Evolutionary conservation across 2,888 invertebrate species (phyloP), one percentile per base, ranked within the genome.

Genomic region (Lapara coniferarum): DNA sequence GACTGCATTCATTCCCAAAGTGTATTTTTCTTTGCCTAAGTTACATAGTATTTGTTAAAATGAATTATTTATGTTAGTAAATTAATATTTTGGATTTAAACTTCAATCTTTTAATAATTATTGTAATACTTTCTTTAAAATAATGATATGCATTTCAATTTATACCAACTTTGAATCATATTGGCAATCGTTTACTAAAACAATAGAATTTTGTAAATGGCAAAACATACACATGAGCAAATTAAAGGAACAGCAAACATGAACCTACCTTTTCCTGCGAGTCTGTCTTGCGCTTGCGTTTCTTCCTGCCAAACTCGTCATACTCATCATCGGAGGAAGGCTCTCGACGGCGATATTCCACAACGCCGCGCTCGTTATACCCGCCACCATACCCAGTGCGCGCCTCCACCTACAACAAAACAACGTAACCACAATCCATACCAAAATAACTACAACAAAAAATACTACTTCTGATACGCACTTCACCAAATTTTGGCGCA

Each of bases 401-500:
- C 73, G 96, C 96, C 88, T 97, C 97, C 56, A 94, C 93, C 94
- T 94, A 76, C 66, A 89, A 88, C 59, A 53, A 76, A 59, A 44
- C 16, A 49, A 59, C 12, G 68, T 68, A 51, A 13, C 25, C 37
- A 71, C 63, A 8, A 66, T 56, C 44, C 56, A 67, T 67, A 57
- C 55, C 69, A 30, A 51, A 13, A 16, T 0, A 58, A 30, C 25
- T 58, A 12, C 37, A 37, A 63, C 66, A 63, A 63, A 16, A 63
- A 63, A 16, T 25, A 66, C 67, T n/a, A 37, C 13, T 19, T 49
- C 46, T 53, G 58, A 70, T 71, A 78, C 98, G 96, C 72, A 98
- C 97, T 91, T 99, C 98, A 19, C 98, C 98, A 88, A 98, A 98
- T 91, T 99, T 99, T 0, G 99, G 99, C 6, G 99, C 98, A 93